Percentiles rank a stretch among this genome's conserved stretches.
Evolutionary conservation across 2,888 invertebrate genomes (phyloP).

Genomic region (Brachylomia viminalis): DNA sequence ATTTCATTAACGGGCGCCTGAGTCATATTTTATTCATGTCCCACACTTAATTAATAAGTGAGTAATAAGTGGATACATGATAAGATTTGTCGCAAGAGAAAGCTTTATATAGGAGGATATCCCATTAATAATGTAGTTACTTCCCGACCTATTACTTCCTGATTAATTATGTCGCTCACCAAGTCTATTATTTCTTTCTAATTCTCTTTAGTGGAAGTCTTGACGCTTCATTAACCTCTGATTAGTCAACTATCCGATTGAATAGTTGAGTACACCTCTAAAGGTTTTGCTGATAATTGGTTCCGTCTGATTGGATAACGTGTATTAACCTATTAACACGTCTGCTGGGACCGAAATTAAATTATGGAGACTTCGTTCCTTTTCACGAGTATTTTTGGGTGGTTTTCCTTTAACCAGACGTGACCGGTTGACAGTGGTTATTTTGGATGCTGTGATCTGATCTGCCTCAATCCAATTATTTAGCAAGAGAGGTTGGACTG

Average conservation of each 20-base stretch:
- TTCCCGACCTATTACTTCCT: slow-evolving; percentile 70
- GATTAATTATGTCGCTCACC: slow-evolving; percentile 76
- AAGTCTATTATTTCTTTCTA: slow-evolving; percentile 66
- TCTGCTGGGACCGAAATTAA: slow-evolving; percentile 27
- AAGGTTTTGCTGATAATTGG: slow-evolving; percentile 61
- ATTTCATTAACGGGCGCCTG: slow-evolving; percentile 62
- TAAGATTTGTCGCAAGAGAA: slow-evolving; percentile 61
- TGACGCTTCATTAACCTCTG: slow-evolving; percentile 58
- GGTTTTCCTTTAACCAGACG: not conserved
- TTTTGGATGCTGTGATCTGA: not conserved
- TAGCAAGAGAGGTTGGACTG: not conserved
- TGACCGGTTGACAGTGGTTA: not conserved
- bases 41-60: slow-evolving; percentile 68
- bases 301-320: slow-evolving; percentile 53
- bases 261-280: slow-evolving; percentile 59
- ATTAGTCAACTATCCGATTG: slow-evolving; percentile 62
- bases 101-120: slow-evolving; percentile 54
- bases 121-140: slow-evolving; percentile 74
- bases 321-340: slow-evolving; percentile 58
- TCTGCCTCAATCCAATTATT: not conserved
- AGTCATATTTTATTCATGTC: slow-evolving; percentile 69
- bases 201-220: slow-evolving; percentile 35
- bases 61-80: slow-evolving; percentile 66
- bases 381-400: slow-evolving; percentile 11
- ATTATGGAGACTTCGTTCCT: slow-evolving; percentile 31